A percentile compares a stretch with the other conserved stretches of the same genome.
Evolutionary conservation across 2,113 vertebrate genomes (phyloP).

Genomic region (Tretioscincus oriximinensis): DNA sequence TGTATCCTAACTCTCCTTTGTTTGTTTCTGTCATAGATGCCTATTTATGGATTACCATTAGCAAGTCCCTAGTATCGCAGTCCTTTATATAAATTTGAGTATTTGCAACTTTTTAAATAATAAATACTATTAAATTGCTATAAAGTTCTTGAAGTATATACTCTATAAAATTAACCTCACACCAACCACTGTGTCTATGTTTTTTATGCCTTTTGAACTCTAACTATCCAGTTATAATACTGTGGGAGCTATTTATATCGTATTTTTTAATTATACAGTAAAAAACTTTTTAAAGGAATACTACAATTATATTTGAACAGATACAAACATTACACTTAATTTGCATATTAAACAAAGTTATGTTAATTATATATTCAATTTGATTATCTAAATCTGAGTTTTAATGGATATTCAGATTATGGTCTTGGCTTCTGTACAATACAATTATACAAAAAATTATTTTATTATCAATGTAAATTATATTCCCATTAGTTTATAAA

Average conservation of each 20-base stretch:
- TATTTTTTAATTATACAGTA: too few species aligned
- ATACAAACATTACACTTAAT: neutral
- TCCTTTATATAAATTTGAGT: neutral
- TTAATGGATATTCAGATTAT: constrained; percentile 51
- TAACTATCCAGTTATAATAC: too few species aligned
- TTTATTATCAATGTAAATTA: constrained; percentile 55
- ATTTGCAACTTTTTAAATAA: too few species aligned
- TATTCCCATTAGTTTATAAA: constrained; percentile 58
- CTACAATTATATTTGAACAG: neutral
- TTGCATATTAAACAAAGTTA: constrained; percentile 47
- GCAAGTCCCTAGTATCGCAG: neutral
- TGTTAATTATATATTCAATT: constrained; percentile 50
- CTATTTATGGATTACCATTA: neutral
- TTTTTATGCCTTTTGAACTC: too few species aligned
- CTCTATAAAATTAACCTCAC: too few species aligned
- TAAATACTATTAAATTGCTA: too few species aligned
- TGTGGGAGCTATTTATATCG: too few species aligned
- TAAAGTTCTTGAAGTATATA: too few species aligned
- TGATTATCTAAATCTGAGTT: constrained; percentile 59
- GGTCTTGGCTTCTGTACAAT: constrained; percentile 53
- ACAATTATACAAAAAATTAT: constrained; percentile 58
- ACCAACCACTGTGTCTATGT: too few species aligned
- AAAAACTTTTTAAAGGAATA: neutral
- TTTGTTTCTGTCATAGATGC: neutral
- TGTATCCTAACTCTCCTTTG: too few species aligned